Evolutionary conservation across 2,113 vertebrate species (phyloP), one percentile per base, ranked within the genome.

Genomic region (Cacatua alba): DNA sequence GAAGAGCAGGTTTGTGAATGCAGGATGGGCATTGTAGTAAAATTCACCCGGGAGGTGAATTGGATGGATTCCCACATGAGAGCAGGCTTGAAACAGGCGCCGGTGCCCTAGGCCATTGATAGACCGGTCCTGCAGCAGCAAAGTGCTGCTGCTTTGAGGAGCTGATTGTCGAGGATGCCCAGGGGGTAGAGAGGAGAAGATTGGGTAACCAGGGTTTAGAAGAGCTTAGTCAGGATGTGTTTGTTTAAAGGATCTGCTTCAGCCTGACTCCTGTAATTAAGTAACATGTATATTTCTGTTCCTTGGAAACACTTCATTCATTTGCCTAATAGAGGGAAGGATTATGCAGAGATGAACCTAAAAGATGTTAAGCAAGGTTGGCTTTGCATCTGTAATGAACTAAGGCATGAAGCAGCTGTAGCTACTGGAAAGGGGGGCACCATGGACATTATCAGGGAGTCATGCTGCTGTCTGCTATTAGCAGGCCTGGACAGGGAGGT

Each of bases 181-280:
- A 11, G 17, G 51, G 79, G 64, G 57, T 74, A 57, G 8, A 62
- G 23, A 12, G 49, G 49, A 74, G 31, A 65, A 63, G 92, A 74
- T 41, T 51, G 69, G 94, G n/a, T 62, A 91, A 80, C 70, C 10
- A 18, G 82, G 44, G 76, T 57, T 90, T 90, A 67, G 81, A 68
- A 90, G 82, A 91, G 86, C 95, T 96, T 93, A 95, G 71, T 95
- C 93, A 94, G 86, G 94, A 89, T 86, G 35, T 70, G 52, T 76
- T 86, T 84, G 71, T 83, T 94, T 59, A 69, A 94, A 86, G 86
- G 94, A 95, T 94, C 81, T 96, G 92, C 94, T 96, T 29, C 72
- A 76, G 88, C 88, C 86, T 79, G 83, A 85, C 83, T 96, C 70
- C 53, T 89, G 53, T 96, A 95, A 96, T 97, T 96, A 96, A 74